Evolutionary conservation across 2,797 vertebrate genomes (phyloP).

Genomic region (Percopsis omiscomaycus): DNA sequence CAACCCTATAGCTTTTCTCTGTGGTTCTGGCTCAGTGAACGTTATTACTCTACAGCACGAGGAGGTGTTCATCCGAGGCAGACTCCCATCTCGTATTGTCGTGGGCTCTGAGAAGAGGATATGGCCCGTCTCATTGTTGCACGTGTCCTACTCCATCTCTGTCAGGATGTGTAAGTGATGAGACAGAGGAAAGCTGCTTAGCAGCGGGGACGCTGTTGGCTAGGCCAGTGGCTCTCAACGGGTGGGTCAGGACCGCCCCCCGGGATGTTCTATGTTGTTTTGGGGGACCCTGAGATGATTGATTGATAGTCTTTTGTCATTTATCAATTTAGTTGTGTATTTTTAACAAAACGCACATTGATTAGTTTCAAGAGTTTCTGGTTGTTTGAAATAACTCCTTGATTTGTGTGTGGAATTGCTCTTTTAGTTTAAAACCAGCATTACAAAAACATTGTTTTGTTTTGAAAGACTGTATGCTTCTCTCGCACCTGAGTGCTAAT

Average conservation of each 20-base stretch:
- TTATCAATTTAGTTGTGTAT: no score
- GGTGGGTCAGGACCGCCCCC: no score
- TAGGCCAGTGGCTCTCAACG: background rate
- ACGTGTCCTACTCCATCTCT: constrained; percentile 43
- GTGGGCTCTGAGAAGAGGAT: constrained; percentile 46
- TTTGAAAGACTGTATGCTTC: no score
- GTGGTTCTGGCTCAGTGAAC: constrained; percentile 57
- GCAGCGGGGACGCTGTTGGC: constrained; percentile 21
- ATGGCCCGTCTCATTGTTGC: constrained; percentile 49
- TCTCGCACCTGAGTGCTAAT: no score
- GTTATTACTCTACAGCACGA: constrained; percentile 56
- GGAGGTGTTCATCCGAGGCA: constrained; percentile 58
- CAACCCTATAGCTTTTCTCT: constrained; percentile 25
- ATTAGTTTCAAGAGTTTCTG: no score
- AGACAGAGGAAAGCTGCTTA: constrained; percentile 31
- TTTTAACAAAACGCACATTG: no score
- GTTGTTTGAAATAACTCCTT: no score
- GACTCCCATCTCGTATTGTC: constrained; percentile 54
- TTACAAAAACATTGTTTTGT: no score
- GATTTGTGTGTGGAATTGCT: no score
- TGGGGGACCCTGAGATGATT: no score
- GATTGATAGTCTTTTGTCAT: no score
- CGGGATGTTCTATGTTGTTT: background rate
- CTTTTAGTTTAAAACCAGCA: no score
- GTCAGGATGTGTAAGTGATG: constrained; percentile 47